phyloP scores from a whole-genome alignment of 2,888 invertebrate genomes.

The Thymelicus lineola region DNA sequence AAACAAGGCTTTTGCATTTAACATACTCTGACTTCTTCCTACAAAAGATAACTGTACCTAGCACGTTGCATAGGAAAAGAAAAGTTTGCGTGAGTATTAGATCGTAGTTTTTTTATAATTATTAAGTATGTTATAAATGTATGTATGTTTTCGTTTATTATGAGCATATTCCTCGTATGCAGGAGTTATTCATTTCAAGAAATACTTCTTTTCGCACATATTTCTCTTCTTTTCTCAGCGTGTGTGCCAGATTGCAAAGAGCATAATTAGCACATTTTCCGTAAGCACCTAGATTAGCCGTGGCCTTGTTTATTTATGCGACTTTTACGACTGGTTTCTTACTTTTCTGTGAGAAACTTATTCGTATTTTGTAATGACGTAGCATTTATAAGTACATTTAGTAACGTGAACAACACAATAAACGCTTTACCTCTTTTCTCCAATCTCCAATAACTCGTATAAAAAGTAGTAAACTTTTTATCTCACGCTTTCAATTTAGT shows the following conservation, averaged over 20 bases:
- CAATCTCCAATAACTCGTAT: too few species aligned
- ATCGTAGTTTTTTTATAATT: too few species aligned
- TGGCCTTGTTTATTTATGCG: conserved; percentile 16
- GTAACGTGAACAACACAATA: not conserved
- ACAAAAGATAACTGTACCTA: too few species aligned
- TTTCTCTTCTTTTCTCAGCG: too few species aligned
- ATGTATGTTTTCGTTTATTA: not conserved
- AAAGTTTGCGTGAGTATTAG: too few species aligned
- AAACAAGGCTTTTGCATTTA: too few species aligned
- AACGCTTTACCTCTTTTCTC: not conserved
- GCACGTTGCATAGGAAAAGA: too few species aligned
- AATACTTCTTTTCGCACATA: conserved; percentile 16
- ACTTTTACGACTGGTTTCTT: not conserved
- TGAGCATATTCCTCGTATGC: not conserved
- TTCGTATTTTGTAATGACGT: not conserved
- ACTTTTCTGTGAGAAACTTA: not conserved
- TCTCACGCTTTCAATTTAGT: too few species aligned
- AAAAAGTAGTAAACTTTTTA: too few species aligned
- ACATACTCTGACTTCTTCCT: too few species aligned
- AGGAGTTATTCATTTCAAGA: not conserved
- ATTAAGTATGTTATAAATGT: not conserved
- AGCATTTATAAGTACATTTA: not conserved
- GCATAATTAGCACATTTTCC: conserved; percentile 26
- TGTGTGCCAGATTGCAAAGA: conserved; percentile 27
- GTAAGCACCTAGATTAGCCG: conserved; percentile 16